Conservation (phyloP, 30 jellyfish, hydroid and myxozoan species). For the Aurelia sp. region DNA sequence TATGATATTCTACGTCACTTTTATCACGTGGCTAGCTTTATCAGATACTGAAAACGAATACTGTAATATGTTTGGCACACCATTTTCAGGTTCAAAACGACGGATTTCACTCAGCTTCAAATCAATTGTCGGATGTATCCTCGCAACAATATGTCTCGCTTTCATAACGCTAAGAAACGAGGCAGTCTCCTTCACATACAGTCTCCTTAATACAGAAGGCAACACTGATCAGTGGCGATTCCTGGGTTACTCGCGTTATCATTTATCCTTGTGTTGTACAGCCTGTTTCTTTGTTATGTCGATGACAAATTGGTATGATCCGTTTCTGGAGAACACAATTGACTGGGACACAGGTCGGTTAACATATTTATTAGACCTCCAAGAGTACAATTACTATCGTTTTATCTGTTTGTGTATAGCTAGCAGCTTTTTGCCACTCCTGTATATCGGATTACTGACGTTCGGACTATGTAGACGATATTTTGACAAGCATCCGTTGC, state of each 20-base stretch:
- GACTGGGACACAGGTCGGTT: slow-evolving; percentile 41
- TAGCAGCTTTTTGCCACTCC: slow-evolving; percentile 79
- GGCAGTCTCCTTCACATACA: slow-evolving; percentile 66
- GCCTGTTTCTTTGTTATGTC: slow-evolving; percentile 81
- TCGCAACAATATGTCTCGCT: slow-evolving; percentile 34
- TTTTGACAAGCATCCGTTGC: slow-evolving; percentile 13
- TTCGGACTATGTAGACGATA: slow-evolving; percentile 55
- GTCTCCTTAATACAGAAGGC: slow-evolving; percentile 46
- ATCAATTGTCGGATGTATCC: slow-evolving; percentile 60
- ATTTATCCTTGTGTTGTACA: slow-evolving; percentile 58
- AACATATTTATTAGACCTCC: slow-evolving; percentile 25
- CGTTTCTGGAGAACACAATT: slow-evolving; percentile 58
- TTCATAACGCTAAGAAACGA: slow-evolving; percentile 60
- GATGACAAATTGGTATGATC: slow-evolving; percentile 92
- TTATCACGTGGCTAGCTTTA: slow-evolving; percentile 92
- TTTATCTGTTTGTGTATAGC: slow-evolving; percentile 71
- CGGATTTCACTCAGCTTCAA: slow-evolving; percentile 78
- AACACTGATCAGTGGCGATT: slow-evolving; percentile 38
- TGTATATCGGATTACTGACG: slow-evolving; percentile 61
- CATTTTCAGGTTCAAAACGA: slow-evolving; percentile 89
- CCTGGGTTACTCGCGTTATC: slow-evolving; percentile 52
- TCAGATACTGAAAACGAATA: slow-evolving; percentile 93
- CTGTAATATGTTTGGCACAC: slow-evolving; percentile 95
- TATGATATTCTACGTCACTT: slow-evolving; percentile 66
- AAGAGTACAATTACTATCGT: slow-evolving; percentile 82